These are phyloP conservation scores for Drosophila simulans DNA, from an alignment of 1,140 invertebrate genomes.

Conservation along the genomic window DNA sequence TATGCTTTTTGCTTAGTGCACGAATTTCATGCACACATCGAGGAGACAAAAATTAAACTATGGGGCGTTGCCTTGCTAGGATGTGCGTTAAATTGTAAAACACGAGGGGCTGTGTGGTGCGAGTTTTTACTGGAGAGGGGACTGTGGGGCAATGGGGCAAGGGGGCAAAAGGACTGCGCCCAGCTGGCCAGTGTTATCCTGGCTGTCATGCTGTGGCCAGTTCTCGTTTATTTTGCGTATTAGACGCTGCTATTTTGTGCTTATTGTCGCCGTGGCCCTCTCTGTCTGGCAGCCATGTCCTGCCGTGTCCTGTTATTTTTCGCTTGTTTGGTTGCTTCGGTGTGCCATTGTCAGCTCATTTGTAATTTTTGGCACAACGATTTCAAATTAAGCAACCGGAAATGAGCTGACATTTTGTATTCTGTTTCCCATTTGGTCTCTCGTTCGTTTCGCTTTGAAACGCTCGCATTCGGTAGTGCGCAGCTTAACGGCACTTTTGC, in stretches of 20 bases:
- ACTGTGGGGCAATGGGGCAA: background rate
- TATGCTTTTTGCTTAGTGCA: background rate
- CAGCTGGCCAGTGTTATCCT: slow-evolving; percentile 59
- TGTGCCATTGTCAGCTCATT: slow-evolving; percentile 80
- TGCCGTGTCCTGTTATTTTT: slow-evolving; percentile 72
- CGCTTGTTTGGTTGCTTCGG: slow-evolving; percentile 78
- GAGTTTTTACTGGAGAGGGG: background rate
- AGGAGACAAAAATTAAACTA: slow-evolving; percentile 76
- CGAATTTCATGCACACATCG: slow-evolving; percentile 23
- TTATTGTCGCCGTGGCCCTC: slow-evolving; percentile 60
- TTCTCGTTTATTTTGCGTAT: slow-evolving; percentile 81
- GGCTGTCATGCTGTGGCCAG: slow-evolving; percentile 73
- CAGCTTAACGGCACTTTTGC: slow-evolving; percentile 14
- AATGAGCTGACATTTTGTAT: slow-evolving; percentile 75
- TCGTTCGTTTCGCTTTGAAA: background rate
- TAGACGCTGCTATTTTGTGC: slow-evolving; percentile 79
- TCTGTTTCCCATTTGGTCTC: slow-evolving; percentile 11
- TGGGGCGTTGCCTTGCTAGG: slow-evolving; percentile 74
- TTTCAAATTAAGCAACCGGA: slow-evolving; percentile 83
- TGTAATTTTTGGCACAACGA: slow-evolving; percentile 80
- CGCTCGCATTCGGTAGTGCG: slow-evolving; percentile 5
- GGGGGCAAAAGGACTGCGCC: slow-evolving; percentile 39
- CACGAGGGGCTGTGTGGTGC: slow-evolving; percentile 33
- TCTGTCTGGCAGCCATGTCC: slow-evolving; percentile 9
- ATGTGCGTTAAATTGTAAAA: slow-evolving; percentile 83